Conservation (phyloP, 1,140 invertebrate genomes). For the Aleiodes sp. region DNA sequence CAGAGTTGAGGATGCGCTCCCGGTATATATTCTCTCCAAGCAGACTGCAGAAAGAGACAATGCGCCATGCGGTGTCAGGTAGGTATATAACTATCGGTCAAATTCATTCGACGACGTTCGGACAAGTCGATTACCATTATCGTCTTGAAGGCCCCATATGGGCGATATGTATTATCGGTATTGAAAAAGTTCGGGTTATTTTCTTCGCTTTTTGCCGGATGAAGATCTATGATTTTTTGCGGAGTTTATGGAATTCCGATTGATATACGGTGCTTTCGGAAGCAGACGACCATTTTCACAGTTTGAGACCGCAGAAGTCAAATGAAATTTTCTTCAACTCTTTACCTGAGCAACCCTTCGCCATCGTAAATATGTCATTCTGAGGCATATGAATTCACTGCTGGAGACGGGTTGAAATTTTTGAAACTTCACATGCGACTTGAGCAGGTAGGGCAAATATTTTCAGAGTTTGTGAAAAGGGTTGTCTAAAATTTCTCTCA, state of each 20-base stretch:
- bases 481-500: not conserved
- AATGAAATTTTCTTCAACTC: conserved; percentile 2
- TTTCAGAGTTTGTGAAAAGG: not conserved
- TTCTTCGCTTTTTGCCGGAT: not conserved
- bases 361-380: conserved; percentile 5
- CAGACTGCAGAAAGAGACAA: conserved; percentile 26
- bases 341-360: conserved; percentile 4
- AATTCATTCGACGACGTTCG: conserved; percentile 44
- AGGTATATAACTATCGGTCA: conserved; percentile 10
- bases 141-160: conserved; percentile 31
- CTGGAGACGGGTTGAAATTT: not conserved
- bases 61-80: conserved; percentile 9
- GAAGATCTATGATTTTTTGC: not conserved
- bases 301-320: not conserved
- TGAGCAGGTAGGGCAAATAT: not conserved
- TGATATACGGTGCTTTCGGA: not conserved
- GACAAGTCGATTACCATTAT: conserved; percentile 59
- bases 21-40: conserved; percentile 50
- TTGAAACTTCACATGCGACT: not conserved
- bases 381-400: not conserved
- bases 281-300: not conserved
- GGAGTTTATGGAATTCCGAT: not conserved
- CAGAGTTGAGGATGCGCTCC: conserved; percentile 54
- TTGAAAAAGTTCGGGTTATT: not conserved
- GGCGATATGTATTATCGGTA: not conserved